Percentiles rank a stretch among this genome's conserved stretches.
These are phyloP conservation scores for Akabosia matsudoensis DNA, from an alignment of 1,140 invertebrate species.

Conservation along the genomic window DNA sequence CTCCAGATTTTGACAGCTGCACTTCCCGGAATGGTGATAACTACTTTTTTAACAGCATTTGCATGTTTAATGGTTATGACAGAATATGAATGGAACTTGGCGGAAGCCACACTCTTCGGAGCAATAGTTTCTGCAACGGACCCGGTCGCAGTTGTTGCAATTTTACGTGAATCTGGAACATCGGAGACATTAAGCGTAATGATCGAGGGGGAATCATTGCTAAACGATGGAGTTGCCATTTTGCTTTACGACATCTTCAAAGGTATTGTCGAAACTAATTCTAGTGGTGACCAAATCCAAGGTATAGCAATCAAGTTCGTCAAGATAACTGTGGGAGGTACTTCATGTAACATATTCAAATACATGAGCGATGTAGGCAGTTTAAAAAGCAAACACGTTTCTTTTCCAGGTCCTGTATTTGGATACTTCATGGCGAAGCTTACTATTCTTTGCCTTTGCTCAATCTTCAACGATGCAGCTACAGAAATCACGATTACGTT, in stretches of 20 bases:
- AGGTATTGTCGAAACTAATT: slow-evolving; percentile 33
- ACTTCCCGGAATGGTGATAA: slow-evolving; percentile 37
- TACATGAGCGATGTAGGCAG: too few relatives aligned
- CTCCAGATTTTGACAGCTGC: slow-evolving; percentile 17
- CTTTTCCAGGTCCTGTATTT: slow-evolving; percentile 50
- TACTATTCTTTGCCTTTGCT: slow-evolving; percentile 50
- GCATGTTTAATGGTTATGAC: slow-evolving; percentile 11
- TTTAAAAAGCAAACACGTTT: too few relatives aligned
- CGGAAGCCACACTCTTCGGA: slow-evolving; percentile 50
- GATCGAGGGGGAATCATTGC: slow-evolving; percentile 54
- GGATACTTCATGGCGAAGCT: slow-evolving; percentile 53
- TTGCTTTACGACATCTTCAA: slow-evolving; percentile 51
- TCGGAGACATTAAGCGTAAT: slow-evolving; percentile 52
- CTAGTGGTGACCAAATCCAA: not conserved
- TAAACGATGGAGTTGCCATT: slow-evolving; percentile 56
- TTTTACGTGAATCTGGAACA: slow-evolving; percentile 53
- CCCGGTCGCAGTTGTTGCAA: slow-evolving; percentile 53
- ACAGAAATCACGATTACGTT: slow-evolving; percentile 55
- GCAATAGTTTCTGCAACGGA: slow-evolving; percentile 54
- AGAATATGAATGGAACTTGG: slow-evolving; percentile 42
- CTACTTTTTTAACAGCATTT: not conserved
- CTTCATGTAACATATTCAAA: not conserved
- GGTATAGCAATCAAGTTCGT: slow-evolving; percentile 29
- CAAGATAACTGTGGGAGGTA: slow-evolving; percentile 49
- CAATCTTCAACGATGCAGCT: slow-evolving; percentile 52